Percentiles rank a stretch among this genome's conserved stretches.
Evolutionary conservation across 2,113 vertebrate genomes (phyloP).

Genomic region (Aphyosemion australe): DNA sequence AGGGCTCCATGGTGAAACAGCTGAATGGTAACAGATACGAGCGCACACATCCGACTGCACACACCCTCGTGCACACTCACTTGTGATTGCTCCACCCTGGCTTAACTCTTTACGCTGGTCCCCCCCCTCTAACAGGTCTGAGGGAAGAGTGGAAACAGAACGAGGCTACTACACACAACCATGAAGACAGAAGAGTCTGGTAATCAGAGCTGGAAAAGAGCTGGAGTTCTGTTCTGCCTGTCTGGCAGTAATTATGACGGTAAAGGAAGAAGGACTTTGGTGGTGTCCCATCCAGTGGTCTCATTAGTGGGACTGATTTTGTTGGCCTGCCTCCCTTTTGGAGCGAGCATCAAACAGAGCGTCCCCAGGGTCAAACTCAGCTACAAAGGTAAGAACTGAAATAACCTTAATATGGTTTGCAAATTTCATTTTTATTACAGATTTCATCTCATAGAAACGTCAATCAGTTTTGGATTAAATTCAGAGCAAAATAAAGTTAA

Average conservation of each 20-base stretch:
- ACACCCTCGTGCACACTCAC: constrained; percentile 25
- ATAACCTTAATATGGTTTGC: constrained; percentile 9
- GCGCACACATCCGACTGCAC: constrained; percentile 48
- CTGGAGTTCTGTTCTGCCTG: constrained; percentile 17
- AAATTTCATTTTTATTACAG: background rate
- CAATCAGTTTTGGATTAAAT: background rate
- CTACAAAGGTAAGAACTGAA: constrained; percentile 87
- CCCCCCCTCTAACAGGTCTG: constrained; percentile 52
- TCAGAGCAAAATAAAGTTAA: background rate
- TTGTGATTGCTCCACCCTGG: constrained; percentile 62
- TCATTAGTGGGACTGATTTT: constrained; percentile 77
- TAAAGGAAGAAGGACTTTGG: constrained; percentile 58
- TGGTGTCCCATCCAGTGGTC: constrained; percentile 62
- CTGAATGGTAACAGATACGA: constrained; percentile 49
- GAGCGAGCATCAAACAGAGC: constrained; percentile 85
- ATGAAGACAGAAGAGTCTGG: constrained; percentile 57
- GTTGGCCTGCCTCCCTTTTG: constrained; percentile 77
- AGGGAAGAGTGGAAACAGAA: constrained; percentile 50
- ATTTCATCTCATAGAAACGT: background rate
- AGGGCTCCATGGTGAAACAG: constrained; percentile 72
- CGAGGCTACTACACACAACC: constrained; percentile 37
- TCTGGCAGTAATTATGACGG: constrained; percentile 52
- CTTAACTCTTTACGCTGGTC: constrained; percentile 50
- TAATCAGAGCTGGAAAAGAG: constrained; percentile 35
- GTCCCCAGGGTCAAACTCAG: constrained; percentile 90